Base-by-base conservation (phyloP, 1,140 invertebrate genomes). In the Scaptomyza hsui region DNA sequence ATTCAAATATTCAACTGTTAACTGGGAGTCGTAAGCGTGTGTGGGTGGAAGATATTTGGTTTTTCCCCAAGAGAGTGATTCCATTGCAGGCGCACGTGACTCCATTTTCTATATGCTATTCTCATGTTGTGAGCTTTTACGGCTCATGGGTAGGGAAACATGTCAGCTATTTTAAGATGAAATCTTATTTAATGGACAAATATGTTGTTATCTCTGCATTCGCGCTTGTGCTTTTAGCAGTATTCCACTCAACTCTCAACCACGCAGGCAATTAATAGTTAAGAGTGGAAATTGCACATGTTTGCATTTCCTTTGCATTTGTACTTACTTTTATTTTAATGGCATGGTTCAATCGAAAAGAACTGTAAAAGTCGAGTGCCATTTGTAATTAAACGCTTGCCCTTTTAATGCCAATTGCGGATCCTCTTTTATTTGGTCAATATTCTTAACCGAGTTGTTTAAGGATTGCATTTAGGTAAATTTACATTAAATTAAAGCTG, bases 351-450 rank as follows among this genome's bases (percentile, higher is more conserved):
- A 35, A 4, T 24, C 9, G 59, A 19, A 16, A 39, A 64, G 45
- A 39, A 67, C 29, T 52, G 16, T 47, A 53, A 67, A 67, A 63
- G 60, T 65, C 72, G 80, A 85, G 85, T 85, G 80, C 59, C 76
- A 76, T 52, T 83, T 80, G 80, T 75, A 83, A 83, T 83, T 83
- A 83, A 85, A 57, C 56, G 68, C 56, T 86, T 65, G 60, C 72
- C 61, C 61, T 60, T 70, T 80, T 67, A 76, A 72, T 85, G 62
- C 42, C 72, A 73, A 65, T 79, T 61, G 63, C 42, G 52, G 63
- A 53, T 53, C 13, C 45, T 37, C 18, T 60, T 51, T 65, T 37
- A 47, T 56, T 51, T 24, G 51, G 18, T 10, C 16, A 35, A 51
- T 18, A 24, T 51, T 9, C 16, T 37, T 49, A 18, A 12, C n/a